Base-by-base conservation (phyloP, 2,888 invertebrate genomes). In the Eubasilissa splendida region DNA sequence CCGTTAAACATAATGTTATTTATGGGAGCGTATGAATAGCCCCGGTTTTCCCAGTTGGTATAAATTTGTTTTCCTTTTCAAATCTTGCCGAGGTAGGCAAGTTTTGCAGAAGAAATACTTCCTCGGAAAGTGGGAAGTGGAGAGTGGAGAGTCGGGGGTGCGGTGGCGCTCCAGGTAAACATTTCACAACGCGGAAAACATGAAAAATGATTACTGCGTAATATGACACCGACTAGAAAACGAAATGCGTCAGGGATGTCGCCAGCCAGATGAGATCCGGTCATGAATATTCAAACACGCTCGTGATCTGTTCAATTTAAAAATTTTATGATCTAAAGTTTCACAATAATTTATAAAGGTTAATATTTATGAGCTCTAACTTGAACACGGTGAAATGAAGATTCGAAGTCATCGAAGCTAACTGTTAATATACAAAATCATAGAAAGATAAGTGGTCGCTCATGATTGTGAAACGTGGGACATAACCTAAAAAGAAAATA, bases 1-100 rank as follows among this genome's bases (percentile, higher is more conserved):
- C 71, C 58, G 82, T 79, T 82, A 79, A 80, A 79, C 82, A 82
- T 82, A 82, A 82, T 79, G 65, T 78, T 76, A 82, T 82, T 82
- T 82, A 82, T 82, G 77, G 79, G 73, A 60, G 73, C 42, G 63
- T 70, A 70, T 70, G 63, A 68, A 76, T 74, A 74, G 74, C 59
- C 52, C 60, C 66, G 56, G 54, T 65, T 53, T 73, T 52, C 58
- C 58, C 52, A 22, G 77, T 66, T 71, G 65, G 65, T 80, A 80
- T 80, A 80, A 80, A 80, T 80, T 80, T 80, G 80, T 80, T 80
- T 77, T 74, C 80, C 77, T 73, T 80, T 80, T 77, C 77, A 73
- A 80, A 80, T 80, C 80, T 74, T 65, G 58, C 59, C 56, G 50
- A n/a, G 42, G 74, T 42, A 59, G 31, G n/a, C n/a, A 33, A 56